Base-by-base conservation (phyloP, 2,888 invertebrate species). In the Phengaris arion region DNA sequence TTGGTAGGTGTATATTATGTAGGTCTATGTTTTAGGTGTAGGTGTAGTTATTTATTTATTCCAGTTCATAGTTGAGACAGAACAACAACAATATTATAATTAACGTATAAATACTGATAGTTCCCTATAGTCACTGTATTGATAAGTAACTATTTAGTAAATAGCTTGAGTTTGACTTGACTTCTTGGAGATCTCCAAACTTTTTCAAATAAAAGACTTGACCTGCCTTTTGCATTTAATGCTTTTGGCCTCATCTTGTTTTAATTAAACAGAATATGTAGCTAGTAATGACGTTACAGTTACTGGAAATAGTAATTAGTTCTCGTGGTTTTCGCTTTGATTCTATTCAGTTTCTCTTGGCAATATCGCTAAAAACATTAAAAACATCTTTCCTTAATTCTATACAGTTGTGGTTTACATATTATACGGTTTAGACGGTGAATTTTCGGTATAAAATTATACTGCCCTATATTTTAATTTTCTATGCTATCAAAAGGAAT, bases 341-440 rank as follows among this genome's bases (percentile, higher is more conserved):
- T 0, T 64, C 64, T 64, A 64, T 64, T 22, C 59, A 64, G 35
- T 59, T 59, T 59, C 59, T 59, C 35, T 45, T 45, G 35, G 35
- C 35, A 64, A 35, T 64, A 64, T 64, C 45, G 64, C 64, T 64
- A 45, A 45, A 64, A 64, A 64, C 64, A 64, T 64, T 64, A 13
- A 64, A 64, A 64, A 64, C 64, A 64, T 64, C 35, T 64, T 64
- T 64, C 6, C 64, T 64, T 45, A 64, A 64, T 13, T 64, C 35
- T 35, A 64, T 13, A 64, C 64, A 64, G 35, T 48, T 48, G 48
- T 7, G 64, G 64, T 64, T 64, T 22, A 12, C 64, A 22, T 45
- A 64, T 59, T 9, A 59, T 64, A 59, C 22, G 22, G 59, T 10
- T 59, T 22, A 59, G 10, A 59, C 59, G 45, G 9, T 6, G 35